phyloP scores from a whole-genome alignment of 2,113 vertebrate species.

The Psittacula cyanocephala region DNA sequence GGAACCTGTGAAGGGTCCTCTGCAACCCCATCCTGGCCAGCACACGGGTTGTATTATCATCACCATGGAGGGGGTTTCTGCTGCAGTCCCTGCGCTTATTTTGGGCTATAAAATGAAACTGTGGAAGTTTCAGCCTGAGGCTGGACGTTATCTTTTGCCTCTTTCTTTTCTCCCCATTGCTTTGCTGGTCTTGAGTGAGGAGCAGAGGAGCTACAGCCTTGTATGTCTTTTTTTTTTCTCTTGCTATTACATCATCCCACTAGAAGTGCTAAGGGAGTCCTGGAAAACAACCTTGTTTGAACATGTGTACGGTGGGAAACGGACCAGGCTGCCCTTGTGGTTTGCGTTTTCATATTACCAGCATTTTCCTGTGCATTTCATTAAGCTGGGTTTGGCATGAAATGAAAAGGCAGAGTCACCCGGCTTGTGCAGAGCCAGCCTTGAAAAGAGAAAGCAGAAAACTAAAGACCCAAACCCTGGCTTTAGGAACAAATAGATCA shows the following conservation, averaged over 20 bases:
- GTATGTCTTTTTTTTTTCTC: not conserved
- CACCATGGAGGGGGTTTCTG: fast-evolving
- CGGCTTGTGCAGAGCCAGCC: not conserved
- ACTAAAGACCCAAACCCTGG: not conserved
- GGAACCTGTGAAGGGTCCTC: not conserved
- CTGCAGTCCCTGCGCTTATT: not conserved
- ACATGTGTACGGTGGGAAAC: conserved; percentile 43
- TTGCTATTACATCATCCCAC: conserved; percentile 4
- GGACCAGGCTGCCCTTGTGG: conserved; percentile 34
- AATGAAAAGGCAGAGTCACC: conserved; percentile 40
- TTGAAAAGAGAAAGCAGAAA: not conserved
- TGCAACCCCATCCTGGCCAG: not conserved
- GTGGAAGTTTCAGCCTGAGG: not conserved
- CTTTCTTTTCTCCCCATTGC: not conserved
- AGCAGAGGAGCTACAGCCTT: not conserved
- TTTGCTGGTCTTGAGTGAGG: not conserved
- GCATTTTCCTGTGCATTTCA: conserved; percentile 51
- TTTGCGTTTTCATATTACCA: conserved; percentile 52
- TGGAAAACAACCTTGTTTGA: conserved; percentile 42
- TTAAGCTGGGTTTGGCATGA: conserved; percentile 33
- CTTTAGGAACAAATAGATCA: not conserved
- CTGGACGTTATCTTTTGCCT: not conserved
- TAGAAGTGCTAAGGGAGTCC: conserved; percentile 6
- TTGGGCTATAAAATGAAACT: not conserved
- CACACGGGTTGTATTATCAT: fast-evolving